A percentile compares a stretch with the other conserved stretches of the same genome.
Conservation (phyloP, 2,888 invertebrate species). For the Nomada fucata region DNA sequence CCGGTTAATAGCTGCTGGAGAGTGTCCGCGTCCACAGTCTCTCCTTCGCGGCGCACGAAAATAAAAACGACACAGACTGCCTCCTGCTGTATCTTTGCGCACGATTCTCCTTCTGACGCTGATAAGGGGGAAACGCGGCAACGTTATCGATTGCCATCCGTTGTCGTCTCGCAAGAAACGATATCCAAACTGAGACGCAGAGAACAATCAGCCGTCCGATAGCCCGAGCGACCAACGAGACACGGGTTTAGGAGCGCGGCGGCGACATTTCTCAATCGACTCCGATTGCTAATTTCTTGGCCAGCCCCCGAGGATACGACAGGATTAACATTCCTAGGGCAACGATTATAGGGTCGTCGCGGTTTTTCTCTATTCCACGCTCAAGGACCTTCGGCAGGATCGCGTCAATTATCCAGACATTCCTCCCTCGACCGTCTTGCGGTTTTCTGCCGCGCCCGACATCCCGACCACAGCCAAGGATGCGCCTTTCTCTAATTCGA, state of each 20-base stretch:
- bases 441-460: conserved; percentile 76
- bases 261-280: conserved; percentile 36
- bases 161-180: too few relatives aligned
- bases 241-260: conserved; percentile 15
- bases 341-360: conserved; percentile 72
- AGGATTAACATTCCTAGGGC: conserved; percentile 67
- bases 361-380: conserved; percentile 77
- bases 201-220: not conserved
- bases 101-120: not conserved
- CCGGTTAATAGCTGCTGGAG: conserved; percentile 44
- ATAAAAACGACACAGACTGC: conserved; percentile 20
- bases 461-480: conserved; percentile 79
- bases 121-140: too few relatives aligned
- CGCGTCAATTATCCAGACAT: conserved; percentile 78
- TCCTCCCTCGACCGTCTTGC: conserved; percentile 75
- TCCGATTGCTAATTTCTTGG: conserved; percentile 30
- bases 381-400: conserved; percentile 76
- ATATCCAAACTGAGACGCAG: not conserved
- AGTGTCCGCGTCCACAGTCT: conserved; percentile 9
- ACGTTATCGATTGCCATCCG: too few relatives aligned
- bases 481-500: conserved; percentile 74
- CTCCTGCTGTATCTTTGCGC: not conserved
- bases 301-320: conserved; percentile 18
- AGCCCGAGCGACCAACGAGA: not conserved
- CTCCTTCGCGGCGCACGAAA: conserved; percentile 3